Evolutionary conservation across 2,888 invertebrate genomes (phyloP), one percentile per base, ranked within the genome.

Genomic region (Napeogenes inachia): DNA sequence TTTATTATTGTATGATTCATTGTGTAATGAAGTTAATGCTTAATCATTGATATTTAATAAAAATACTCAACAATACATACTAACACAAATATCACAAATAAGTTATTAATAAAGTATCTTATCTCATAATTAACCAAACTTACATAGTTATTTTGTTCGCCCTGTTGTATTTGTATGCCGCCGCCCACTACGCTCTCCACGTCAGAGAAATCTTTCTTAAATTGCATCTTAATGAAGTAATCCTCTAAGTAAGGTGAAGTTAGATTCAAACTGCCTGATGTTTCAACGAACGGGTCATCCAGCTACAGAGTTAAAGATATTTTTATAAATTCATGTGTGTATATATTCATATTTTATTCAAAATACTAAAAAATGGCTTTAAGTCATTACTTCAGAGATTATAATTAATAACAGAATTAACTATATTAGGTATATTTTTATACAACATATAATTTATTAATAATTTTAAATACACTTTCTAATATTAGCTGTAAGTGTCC

Each of bases 201-300:
- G 0, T 92, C 92, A 0, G 93, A 92, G 67, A 94, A 94, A 60
- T 95, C 94, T 71, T 94, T 95, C 71, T 93, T 94, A 54, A 94
- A 92, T 69, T 92, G 89, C 72, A 94, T 86, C 70, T 92, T 92
- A 32, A 93, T 93, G 67, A 89, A 92, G 60, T 95, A 95, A 59
- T 95, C 87, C 3, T 91, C 91, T 30, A 95, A 82, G 58, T 92
- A 88, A 0, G 92, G 89, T 0, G 95, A 94, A 0, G 92, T 92
- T 2, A 95, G 81, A 68, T 93, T 89, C n/a, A 94, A 75, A 13
- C 92, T 91, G 50, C 94, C 84, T 0, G 91, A 91, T 0, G 92
- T 91, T 70, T 94, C 93, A 12, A 94, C 79, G 72, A 93, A 93
- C 4, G 92, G 92, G 13, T 94, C 93, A 60, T 94, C 94, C 30